Evolutionary conservation across 2,797 vertebrate genomes (phyloP).

Genomic region (Phalloptychus januarius): DNA sequence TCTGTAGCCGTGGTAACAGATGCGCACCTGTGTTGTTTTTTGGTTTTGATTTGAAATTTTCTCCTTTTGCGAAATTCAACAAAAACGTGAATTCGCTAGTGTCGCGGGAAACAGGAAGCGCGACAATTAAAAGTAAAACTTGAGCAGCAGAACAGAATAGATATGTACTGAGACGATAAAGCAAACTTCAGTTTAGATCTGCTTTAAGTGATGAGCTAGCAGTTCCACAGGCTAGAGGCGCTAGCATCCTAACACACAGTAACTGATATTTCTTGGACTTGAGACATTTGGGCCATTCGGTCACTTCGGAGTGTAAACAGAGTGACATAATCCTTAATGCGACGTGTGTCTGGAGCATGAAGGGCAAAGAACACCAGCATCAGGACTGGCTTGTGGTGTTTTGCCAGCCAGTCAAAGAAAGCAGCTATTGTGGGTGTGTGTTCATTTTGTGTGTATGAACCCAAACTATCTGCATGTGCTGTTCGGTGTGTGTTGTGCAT

Average conservation of each 20-base stretch:
- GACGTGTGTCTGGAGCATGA: slow-evolving; percentile 81
- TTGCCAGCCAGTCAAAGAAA: slow-evolving; percentile 84
- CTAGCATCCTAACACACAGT: background rate
- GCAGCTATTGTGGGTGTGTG: slow-evolving; percentile 82
- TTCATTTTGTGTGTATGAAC: slow-evolving; percentile 69
- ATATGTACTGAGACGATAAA: background rate
- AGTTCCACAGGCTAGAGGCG: background rate
- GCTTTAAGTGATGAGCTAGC: too few relatives aligned
- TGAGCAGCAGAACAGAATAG: background rate
- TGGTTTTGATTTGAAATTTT: background rate
- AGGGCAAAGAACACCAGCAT: slow-evolving; percentile 76
- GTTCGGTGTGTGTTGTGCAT: slow-evolving; percentile 11
- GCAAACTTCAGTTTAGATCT: background rate
- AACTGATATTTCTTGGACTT: background rate
- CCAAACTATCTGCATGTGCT: background rate
- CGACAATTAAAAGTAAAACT: background rate
- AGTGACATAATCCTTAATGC: slow-evolving; percentile 74
- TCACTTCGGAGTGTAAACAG: slow-evolving; percentile 45
- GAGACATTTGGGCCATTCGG: slow-evolving; percentile 19
- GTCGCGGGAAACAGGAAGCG: background rate
- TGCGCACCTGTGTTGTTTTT: slow-evolving; percentile 30
- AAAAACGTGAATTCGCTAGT: too few relatives aligned
- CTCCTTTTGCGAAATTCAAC: background rate
- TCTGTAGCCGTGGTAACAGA: slow-evolving; percentile 19
- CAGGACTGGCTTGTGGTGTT: slow-evolving; percentile 78